These are phyloP conservation scores for Steatocranus sp. DNA, from an alignment of 2,797 vertebrate genomes.

Conservation along the genomic window DNA sequence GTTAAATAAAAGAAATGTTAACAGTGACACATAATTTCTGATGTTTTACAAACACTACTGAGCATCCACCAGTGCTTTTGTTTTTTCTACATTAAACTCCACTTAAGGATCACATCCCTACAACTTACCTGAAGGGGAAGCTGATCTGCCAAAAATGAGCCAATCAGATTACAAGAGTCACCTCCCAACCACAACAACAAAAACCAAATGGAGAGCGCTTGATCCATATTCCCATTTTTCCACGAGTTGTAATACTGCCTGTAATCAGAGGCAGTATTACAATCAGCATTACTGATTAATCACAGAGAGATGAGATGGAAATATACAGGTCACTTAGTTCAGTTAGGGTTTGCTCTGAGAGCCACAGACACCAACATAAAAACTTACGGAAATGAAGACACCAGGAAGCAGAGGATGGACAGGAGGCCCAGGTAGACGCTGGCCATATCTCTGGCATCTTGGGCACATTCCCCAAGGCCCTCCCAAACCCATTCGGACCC, in stretches of 20 bases:
- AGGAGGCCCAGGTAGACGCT: conserved; percentile 85
- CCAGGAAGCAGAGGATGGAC: conserved; percentile 89
- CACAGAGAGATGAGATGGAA: background rate
- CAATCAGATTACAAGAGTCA: conserved; percentile 90
- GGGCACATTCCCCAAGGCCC: conserved; percentile 82
- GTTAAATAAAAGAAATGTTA: background rate
- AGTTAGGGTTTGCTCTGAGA: background rate
- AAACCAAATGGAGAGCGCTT: conserved; percentile 92
- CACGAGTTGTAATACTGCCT: conserved; percentile 92
- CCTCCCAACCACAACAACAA: conserved; percentile 91
- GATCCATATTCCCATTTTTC: conserved; percentile 89
- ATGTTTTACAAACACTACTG: background rate
- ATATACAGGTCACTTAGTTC: background rate
- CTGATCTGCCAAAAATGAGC: conserved; percentile 91
- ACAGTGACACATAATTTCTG: background rate
- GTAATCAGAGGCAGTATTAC: background rate
- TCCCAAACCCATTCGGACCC: conserved; percentile 87
- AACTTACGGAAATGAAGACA: conserved; percentile 89
- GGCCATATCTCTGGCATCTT: conserved; percentile 82
- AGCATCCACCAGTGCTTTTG: background rate
- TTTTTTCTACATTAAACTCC: background rate
- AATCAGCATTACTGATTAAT: background rate
- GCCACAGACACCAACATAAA: background rate
- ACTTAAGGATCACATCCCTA: background rate
- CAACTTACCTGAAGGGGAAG: conserved; percentile 89